Evolutionary conservation across 2,113 vertebrate species (phyloP), one percentile per base, ranked within the genome.

Genomic region (Tychaedon coryphoeus): DNA sequence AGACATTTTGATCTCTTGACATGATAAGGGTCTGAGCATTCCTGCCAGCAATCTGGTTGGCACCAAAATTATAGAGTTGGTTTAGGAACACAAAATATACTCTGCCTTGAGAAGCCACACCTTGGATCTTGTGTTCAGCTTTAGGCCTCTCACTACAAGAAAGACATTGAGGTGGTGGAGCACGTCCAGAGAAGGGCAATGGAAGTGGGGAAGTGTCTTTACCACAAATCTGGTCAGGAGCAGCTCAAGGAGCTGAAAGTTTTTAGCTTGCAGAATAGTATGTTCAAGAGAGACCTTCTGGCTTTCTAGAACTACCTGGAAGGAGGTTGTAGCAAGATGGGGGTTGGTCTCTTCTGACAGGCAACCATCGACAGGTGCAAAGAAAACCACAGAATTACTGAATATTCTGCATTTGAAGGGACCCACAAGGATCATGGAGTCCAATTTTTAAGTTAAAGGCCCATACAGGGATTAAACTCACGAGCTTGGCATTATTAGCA

Each of bases 351-450:
- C 31, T 36, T 86, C 25, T 67, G 10, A 14, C 14, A 14, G 7
- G 20, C 18, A 67, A 43, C 31, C 33, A 20, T 4, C 0, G 1
- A 38, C 2, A 58, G 23, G 33, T 2, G 1, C 36, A 45, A 36
- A 66, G 13, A 26, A 80, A 65, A 80, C 28, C 19, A n/a, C 19
- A 85, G 12, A 56, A 19, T 56, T 18, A 15, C 22, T 19, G 18
- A 73, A 56, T 33, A 56, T 48, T 74, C 12, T 65, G 23, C 1
- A 0, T 25, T 66, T 51, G 24, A 66, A 48, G 19, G 12, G 29
- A 40, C 12, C 8, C 8, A 56, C 4, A 19, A 24, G 42, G 31
- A 29, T 31, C 24, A 48, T 20, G 4, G 4, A 57, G 29, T n/a
- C 18, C n/a, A 74, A 0, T 19, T 56, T 29, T n/a, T 16, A n/a